Evolutionary conservation across 2,888 invertebrate species (phyloP).

Genomic region (Pollenia angustigena): DNA sequence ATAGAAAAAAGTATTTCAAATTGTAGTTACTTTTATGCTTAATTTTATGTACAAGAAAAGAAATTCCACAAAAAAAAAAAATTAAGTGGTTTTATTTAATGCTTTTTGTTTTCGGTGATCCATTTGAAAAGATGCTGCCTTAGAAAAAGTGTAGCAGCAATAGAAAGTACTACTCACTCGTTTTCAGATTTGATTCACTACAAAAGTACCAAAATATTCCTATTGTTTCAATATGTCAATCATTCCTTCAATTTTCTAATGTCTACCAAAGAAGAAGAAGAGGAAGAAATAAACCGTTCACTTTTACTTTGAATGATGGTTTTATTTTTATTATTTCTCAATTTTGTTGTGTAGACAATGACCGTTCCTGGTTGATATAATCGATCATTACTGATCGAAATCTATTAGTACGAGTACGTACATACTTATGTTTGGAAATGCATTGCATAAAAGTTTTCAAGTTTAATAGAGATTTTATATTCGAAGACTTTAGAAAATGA

Average conservation of each 20-base stretch:
- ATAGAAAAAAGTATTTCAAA: constrained; percentile 4
- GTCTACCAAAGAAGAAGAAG: constrained; percentile 1
- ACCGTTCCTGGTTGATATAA: constrained; percentile 30
- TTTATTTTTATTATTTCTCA: constrained; percentile 29
- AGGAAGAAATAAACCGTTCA: constrained; percentile 34
- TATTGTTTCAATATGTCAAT: constrained; percentile 72
- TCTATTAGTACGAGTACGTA: constrained; percentile 11
- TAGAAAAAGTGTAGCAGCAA: background rate
- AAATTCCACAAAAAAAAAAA: constrained; percentile 32
- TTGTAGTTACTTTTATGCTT: background rate
- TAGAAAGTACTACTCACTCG: constrained; percentile 48
- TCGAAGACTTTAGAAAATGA: background rate
- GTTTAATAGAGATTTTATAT: constrained; percentile 36
- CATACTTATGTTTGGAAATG: constrained; percentile 3
- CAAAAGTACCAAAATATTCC: constrained; percentile 37
- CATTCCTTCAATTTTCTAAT: constrained; percentile 56
- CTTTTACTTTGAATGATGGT: constrained; percentile 66
- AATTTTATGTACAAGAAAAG: background rate
- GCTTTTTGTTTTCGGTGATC: constrained; percentile 49
- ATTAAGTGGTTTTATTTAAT: constrained; percentile 62
- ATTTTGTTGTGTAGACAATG: constrained; percentile 39
- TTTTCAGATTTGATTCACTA: constrained; percentile 58
- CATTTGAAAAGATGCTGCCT: constrained; percentile 24
- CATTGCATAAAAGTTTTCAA: constrained; percentile 59
- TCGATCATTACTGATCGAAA: constrained; percentile 67